Evolutionary conservation across 2,888 invertebrate species (phyloP), one percentile per base, ranked within the genome.

Genomic region (Hermaeophaga mercurialis): DNA sequence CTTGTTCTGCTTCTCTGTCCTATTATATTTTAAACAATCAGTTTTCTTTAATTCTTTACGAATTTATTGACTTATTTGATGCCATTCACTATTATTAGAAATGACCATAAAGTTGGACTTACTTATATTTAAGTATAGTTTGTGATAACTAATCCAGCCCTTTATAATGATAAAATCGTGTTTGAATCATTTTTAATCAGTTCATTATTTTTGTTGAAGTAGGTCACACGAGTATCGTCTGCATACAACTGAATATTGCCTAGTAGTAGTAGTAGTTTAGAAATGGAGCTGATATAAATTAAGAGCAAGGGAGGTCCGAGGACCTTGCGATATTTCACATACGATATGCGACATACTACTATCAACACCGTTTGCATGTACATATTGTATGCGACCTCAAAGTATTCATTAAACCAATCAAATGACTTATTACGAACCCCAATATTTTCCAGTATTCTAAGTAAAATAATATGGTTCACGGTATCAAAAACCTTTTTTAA

Each of bases 51-150:
- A 28, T 2, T 8, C 6, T 8, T 28, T 28, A 28, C 4, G 8
- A 22, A 22, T 22, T 22, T 4, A 22, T 22, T 5, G 7, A 5
- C 4, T 22, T 22, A 22, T 28, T 28, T 39, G 18, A 39, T 39
- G 11, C 39, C 39, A 39, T 17, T 11, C 11, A 8, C 19, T 39
- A 19, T 17, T 14, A 6, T 22, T 44, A n/a, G 44, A 22, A 15
- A 22, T 44, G 22, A 44, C 24, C 26, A 44, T 44, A 44, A 24
- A 44, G 28, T 22, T 26, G 1, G 44, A 44, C 12, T 44, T 44
- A 11, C 8, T 14, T 11, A 22, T 11, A 9, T 44, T 44, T 28
- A 28, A 19, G 26, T n/a, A 24, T n/a, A 44, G 24, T 14, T 44
- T 44, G 26, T 22, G 22, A 22, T 26, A 24, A 22, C 8, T 44